Evolutionary conservation across 1,140 invertebrate species (phyloP).

Genomic region (Drosophila ogumai): DNA sequence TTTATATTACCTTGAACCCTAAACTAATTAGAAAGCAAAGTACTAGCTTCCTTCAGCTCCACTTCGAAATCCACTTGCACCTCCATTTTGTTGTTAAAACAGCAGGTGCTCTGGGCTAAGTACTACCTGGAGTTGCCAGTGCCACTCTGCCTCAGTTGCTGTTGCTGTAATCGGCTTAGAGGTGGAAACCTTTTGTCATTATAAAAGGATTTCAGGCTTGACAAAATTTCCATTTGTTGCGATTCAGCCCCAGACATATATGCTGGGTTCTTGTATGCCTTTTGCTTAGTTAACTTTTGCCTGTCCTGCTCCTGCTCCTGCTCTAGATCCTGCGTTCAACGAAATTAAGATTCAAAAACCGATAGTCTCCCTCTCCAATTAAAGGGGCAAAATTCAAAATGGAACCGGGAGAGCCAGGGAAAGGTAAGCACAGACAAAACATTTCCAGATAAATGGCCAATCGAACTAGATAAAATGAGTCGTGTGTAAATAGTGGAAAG

Average conservation of each 20-base stretch:
- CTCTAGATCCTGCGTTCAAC: conserved; percentile 23
- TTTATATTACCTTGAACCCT: too few relatives aligned
- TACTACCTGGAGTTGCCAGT: conserved; percentile 27
- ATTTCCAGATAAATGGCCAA: conserved; percentile 81
- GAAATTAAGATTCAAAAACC: conserved; percentile 83
- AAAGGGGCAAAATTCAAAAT: conserved; percentile 41
- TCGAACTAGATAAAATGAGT: conserved; percentile 81
- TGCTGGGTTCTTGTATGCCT: conserved; percentile 18
- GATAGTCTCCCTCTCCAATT: conserved; percentile 69
- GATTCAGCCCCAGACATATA: conserved; percentile 32
- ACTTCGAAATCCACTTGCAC: background rate
- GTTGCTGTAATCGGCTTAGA: conserved; percentile 79
- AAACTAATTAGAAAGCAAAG: conserved; percentile 23
- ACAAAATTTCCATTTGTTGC: conserved; percentile 82
- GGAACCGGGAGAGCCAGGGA: background rate
- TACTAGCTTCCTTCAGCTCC: background rate
- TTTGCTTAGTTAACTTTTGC: conserved; percentile 72
- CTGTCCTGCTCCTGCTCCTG: conserved; percentile 34
- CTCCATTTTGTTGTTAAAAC: background rate
- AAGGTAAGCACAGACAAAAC: conserved; percentile 46
- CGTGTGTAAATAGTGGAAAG: conserved; percentile 78
- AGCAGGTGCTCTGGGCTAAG: conserved; percentile 35
- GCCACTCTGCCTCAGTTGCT: conserved; percentile 13
- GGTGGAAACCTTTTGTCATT: conserved; percentile 83
- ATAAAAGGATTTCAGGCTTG: conserved; percentile 82